Base-by-base conservation (phyloP, 2,888 invertebrate genomes). In the Synergus gifuensis region DNA sequence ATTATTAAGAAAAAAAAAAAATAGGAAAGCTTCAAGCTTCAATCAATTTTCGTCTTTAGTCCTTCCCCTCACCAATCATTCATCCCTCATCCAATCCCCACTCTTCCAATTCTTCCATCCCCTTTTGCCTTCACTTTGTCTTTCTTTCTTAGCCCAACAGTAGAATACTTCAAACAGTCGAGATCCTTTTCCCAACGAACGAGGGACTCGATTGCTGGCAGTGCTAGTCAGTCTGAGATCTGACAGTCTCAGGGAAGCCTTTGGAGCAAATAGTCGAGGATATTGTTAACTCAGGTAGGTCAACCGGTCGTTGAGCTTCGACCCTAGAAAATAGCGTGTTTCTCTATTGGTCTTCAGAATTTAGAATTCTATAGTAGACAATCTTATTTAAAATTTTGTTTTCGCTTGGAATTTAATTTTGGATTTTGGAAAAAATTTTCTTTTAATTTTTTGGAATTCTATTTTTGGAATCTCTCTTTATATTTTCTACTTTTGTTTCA, bases 241-340 rank as follows among this genome's bases (percentile, higher is more conserved):
- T n/a, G n/a, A n/a, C n/a, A n/a, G n/a, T 60, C 4, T 60, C 60
- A 22, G 60, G 60, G 12, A 22, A 22, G 12, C 60, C 12, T 60
- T 60, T 60, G 60, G 4, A 22, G 60, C 12, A 60, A 60, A 60
- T 60, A 60, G 60, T 60, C 60, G 12, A 18, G 60, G 60, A 46
- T 46, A 60, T 60, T 22, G 0, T 12, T 18, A n/a, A 67, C 44
- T 67, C 42, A 67, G 66, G 66, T 67, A 67, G 66, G 66, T 67
- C 66, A 67, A 5, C 40, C 12, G 66, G 66, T 67, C 42, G 12
- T 67, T 67, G 66, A 67, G 66, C 66, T 67, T 67, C 40, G 66
- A 67, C 16, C 18, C 42, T 67, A 67, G 4, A 67, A 42, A 42
- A 67, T 40, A 67, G 11, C 16, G 28, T 28, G n/a, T 18, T 67